phyloP scores from a whole-genome alignment of 2,888 invertebrate genomes.

The Heteromyza rotundicornis region DNA sequence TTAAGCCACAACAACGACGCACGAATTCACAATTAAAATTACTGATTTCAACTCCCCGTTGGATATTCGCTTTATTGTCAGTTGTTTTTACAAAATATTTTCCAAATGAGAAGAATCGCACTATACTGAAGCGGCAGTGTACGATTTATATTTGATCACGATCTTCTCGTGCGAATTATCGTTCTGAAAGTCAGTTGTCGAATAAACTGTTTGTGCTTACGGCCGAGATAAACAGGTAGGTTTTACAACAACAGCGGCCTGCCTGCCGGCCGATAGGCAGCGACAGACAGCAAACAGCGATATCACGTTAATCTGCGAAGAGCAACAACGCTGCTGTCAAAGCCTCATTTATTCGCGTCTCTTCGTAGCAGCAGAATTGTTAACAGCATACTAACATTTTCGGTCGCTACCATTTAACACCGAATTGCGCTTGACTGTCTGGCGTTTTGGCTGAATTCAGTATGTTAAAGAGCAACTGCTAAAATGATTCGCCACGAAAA shows the following conservation, averaged over 20 bases:
- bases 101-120: too few relatives aligned
- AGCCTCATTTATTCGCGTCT: neutral
- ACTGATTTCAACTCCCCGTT: too few relatives aligned
- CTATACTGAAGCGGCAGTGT: neutral
- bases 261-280: neutral
- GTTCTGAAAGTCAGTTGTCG: slow-evolving; percentile 1
- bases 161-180: neutral
- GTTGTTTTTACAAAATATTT: too few relatives aligned
- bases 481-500: too few relatives aligned
- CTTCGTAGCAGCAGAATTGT: neutral
- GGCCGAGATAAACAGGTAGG: slow-evolving; percentile 8
- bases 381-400: too few relatives aligned
- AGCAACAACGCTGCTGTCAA: neutral
- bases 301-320: neutral
- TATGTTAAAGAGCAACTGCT: too few relatives aligned
- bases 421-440: too few relatives aligned
- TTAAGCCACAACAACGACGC: too few relatives aligned
- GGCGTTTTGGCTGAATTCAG: too few relatives aligned
- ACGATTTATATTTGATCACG: neutral
- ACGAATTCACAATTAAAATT: too few relatives aligned
- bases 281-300: neutral
- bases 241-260: neutral
- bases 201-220: neutral
- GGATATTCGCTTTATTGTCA: too few relatives aligned
- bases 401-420: too few relatives aligned